Evolutionary conservation across 2,113 vertebrate species (phyloP).

Genomic region (Hymenochirus boettgeri): DNA sequence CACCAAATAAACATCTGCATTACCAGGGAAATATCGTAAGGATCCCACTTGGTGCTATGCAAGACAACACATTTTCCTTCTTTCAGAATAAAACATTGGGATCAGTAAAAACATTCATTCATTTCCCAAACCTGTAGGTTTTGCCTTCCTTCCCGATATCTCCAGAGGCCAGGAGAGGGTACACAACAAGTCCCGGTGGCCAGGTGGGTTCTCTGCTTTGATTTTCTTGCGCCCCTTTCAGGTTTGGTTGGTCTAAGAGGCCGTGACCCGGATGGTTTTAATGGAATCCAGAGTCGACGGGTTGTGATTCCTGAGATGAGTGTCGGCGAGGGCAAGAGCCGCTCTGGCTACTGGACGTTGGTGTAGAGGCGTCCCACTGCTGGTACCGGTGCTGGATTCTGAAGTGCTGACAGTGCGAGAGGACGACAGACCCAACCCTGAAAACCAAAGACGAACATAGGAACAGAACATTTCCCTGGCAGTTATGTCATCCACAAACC

Average conservation of each 20-base stretch:
- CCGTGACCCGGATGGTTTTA: slow-evolving; percentile 82
- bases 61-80: too few species aligned
- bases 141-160: slow-evolving; percentile 90
- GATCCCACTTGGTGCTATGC: too few species aligned
- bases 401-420: slow-evolving; percentile 63
- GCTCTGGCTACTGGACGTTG: slow-evolving; percentile 82
- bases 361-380: slow-evolving; percentile 77
- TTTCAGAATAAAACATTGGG: too few species aligned
- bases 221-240: slow-evolving; percentile 91
- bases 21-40: too few species aligned
- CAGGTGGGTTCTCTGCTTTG: slow-evolving; percentile 87
- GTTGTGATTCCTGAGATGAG: slow-evolving; percentile 87
- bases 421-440: slow-evolving; percentile 82
- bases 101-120: neutral
- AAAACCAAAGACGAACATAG: too few species aligned
- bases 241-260: slow-evolving; percentile 78
- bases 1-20: too few species aligned
- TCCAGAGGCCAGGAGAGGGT: slow-evolving; percentile 90
- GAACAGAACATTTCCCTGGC: too few species aligned
- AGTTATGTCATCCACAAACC: too few species aligned
- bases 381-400: slow-evolving; percentile 72
- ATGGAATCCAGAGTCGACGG: slow-evolving; percentile 78
- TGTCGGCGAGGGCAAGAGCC: slow-evolving; percentile 78
- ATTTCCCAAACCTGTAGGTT: slow-evolving; percentile 83
- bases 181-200: slow-evolving; percentile 84